Evolutionary conservation across 2,113 vertebrate genomes (phyloP).

Genomic region (Spermophilus dauricus): DNA sequence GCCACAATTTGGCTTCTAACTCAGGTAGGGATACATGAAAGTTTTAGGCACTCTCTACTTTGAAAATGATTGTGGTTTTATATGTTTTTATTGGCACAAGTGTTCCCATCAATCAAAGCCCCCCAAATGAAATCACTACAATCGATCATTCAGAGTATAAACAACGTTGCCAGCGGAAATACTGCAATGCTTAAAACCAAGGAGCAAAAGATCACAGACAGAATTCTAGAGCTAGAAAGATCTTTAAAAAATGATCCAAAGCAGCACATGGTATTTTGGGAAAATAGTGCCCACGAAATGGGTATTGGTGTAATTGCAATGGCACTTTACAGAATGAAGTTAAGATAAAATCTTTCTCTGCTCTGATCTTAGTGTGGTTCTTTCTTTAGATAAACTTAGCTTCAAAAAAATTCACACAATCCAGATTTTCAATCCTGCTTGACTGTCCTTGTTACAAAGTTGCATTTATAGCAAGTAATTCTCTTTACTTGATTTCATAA

Average conservation of each 20-base stretch:
- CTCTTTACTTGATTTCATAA: constrained; percentile 54
- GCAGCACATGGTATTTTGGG: not conserved
- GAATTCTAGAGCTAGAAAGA: not conserved
- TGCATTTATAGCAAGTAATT: not conserved
- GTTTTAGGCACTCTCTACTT: not conserved
- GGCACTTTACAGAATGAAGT: not conserved
- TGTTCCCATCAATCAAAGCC: not conserved
- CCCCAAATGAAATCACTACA: not conserved
- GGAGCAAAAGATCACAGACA: not conserved
- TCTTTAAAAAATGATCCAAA: not conserved
- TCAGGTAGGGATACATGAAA: not conserved
- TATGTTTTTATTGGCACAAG: not conserved
- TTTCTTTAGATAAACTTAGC: not conserved
- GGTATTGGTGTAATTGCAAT: not conserved
- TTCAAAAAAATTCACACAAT: not conserved
- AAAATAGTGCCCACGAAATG: not conserved
- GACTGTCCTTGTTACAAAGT: not conserved
- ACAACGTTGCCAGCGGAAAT: constrained; percentile 1
- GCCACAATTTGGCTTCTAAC: not conserved
- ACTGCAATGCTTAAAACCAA: not conserved
- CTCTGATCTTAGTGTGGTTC: not conserved
- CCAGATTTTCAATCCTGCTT: not conserved
- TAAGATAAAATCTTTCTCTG: not conserved
- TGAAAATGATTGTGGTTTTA: not conserved
- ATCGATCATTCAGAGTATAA: not conserved